A percentile compares a stretch with the other conserved stretches of the same genome.
phyloP scores from a whole-genome alignment of 2,888 invertebrate genomes.

The Drosophila nigritarsus region DNA sequence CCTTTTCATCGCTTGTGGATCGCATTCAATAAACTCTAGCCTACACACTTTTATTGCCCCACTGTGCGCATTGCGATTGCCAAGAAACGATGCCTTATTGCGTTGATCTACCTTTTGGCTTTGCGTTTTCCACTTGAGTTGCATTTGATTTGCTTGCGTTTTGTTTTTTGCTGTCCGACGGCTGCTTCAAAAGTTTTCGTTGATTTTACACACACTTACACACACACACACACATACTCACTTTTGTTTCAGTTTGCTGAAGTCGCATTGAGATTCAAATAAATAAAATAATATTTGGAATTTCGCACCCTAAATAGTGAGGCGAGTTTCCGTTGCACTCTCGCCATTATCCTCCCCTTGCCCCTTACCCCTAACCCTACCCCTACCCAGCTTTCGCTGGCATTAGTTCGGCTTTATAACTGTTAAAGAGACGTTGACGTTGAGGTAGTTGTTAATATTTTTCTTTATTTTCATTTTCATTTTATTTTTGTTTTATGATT shows the following conservation, averaged over 20 bases:
- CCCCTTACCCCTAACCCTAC: conserved; percentile 8
- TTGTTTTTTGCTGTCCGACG: conserved; percentile 22
- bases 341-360: not conserved
- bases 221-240: not conserved
- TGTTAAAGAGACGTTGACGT: conserved; percentile 71
- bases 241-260: conserved; percentile 47
- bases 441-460: conserved; percentile 73
- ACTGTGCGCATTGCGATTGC: conserved; percentile 49
- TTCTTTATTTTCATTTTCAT: conserved; percentile 42
- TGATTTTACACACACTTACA: conserved; percentile 30
- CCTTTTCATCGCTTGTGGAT: conserved; percentile 11
- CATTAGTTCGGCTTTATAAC: conserved; percentile 78
- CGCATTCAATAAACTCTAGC: not conserved
- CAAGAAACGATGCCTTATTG: conserved; percentile 12
- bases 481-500: conserved; percentile 57
- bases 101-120: conserved; percentile 59
- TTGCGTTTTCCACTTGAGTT: conserved; percentile 72
- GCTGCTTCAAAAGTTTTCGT: conserved; percentile 44
- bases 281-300: conserved; percentile 83
- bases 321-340: conserved; percentile 24
- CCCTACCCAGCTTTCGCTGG: conserved; percentile 15
- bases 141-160: conserved; percentile 57
- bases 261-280: conserved; percentile 74
- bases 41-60: conserved; percentile 22
- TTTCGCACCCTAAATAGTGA: conserved; percentile 81